Evolutionary conservation across 2,113 vertebrate species (phyloP).

Genomic region (Xenopus tropicalis): UCB_Xtro_10.0 CM004444.2:160785001-160785500

Average conservation of each 20-base stretch:
- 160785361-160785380: conserved; percentile 29
- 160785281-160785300: conserved; percentile 22
- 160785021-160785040: too few species aligned
- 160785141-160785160: too few species aligned
- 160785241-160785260: conserved; percentile 27
- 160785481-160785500: conserved; percentile 14
- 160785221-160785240: not conserved
- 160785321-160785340: not conserved
- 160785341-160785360: conserved; percentile 40
- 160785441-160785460: conserved; percentile 8
- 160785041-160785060: too few species aligned
- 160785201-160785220: not conserved
- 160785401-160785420: conserved; percentile 13
- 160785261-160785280: conserved; percentile 39
- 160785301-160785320: conserved; percentile 25
- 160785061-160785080: too few species aligned
- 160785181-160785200: too few species aligned
- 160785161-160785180: too few species aligned
- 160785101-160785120: too few species aligned
- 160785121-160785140: too few species aligned
- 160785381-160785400: conserved; percentile 41
- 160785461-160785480: not conserved
- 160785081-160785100: too few species aligned
- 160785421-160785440: conserved; percentile 18
- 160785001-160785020: too few species aligned